phyloP scores from a whole-genome alignment of 2,797 vertebrate genomes.

The Gallinago solitaria region DNA sequence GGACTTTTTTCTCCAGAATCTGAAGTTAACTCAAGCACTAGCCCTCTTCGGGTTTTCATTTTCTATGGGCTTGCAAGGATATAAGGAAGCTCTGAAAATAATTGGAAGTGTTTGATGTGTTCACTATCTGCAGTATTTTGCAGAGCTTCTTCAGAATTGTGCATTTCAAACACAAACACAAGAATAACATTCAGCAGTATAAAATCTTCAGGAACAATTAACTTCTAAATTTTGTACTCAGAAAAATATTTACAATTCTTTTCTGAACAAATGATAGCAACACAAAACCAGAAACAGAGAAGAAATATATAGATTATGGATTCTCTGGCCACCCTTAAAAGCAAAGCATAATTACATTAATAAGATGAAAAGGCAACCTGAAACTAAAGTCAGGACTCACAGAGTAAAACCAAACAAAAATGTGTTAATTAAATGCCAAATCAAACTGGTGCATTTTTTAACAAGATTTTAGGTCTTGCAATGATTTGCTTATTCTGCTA shows the following conservation, averaged over 20 bases:
- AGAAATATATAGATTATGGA: not conserved
- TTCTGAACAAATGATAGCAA: not conserved
- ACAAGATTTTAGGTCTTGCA: conserved; percentile 50
- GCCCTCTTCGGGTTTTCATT: not conserved
- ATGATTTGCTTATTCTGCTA: conserved; percentile 63
- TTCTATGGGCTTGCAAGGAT: not conserved
- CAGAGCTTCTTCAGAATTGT: not conserved
- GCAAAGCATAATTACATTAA: conserved; percentile 1
- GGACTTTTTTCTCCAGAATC: not conserved
- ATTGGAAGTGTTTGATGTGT: not conserved
- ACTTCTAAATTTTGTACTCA: not conserved
- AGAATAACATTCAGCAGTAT: not conserved
- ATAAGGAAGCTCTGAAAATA: conserved; percentile 2
- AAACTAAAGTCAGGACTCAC: conserved; percentile 19
- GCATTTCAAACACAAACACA: conserved; percentile 6
- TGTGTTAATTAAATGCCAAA: conserved; percentile 62
- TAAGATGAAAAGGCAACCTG: conserved; percentile 5
- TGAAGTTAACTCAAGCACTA: not conserved
- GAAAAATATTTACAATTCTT: conserved; percentile 6
- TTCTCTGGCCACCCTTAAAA: not conserved
- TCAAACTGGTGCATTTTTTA: conserved; percentile 27
- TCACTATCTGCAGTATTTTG: not conserved
- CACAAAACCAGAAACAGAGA: not conserved
- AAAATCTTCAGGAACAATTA: not conserved
- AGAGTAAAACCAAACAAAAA: conserved; percentile 42